Evolutionary conservation across 2,888 invertebrate genomes (phyloP).

Genomic region (Trichacis sp.): DNA sequence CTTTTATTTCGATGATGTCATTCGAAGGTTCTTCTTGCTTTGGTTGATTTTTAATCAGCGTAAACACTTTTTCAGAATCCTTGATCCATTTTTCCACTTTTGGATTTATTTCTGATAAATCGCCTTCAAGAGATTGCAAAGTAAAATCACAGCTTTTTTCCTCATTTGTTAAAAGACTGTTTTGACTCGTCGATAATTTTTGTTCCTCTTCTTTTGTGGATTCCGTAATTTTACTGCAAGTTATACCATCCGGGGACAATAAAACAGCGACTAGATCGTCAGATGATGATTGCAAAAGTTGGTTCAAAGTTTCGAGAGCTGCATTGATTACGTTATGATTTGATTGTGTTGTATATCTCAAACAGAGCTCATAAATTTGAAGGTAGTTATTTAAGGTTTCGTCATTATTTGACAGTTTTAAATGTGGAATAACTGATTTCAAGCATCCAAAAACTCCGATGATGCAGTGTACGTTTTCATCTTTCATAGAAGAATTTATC

Average conservation of each 20-base stretch:
- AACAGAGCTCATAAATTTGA: slow-evolving; percentile 83
- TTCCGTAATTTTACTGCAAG: slow-evolving; percentile 56
- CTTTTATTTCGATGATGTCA: slow-evolving; percentile 50
- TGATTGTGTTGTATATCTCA: slow-evolving; percentile 76
- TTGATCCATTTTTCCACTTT: slow-evolving; percentile 60
- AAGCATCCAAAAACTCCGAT: slow-evolving; percentile 78
- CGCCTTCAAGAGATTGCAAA: slow-evolving; percentile 53
- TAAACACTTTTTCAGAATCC: slow-evolving; percentile 44
- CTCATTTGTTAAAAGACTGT: slow-evolving; percentile 53
- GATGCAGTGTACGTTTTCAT: slow-evolving; percentile 67
- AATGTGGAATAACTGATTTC: slow-evolving; percentile 74
- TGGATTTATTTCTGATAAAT: slow-evolving; percentile 51
- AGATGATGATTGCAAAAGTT: slow-evolving; percentile 71
- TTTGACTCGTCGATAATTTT: slow-evolving; percentile 47
- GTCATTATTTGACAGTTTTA: slow-evolving; percentile 51
- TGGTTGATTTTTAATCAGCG: slow-evolving; percentile 34
- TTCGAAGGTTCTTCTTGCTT: slow-evolving; percentile 31
- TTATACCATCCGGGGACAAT: slow-evolving; percentile 68
- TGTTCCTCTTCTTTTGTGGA: slow-evolving; percentile 32
- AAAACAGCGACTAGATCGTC: slow-evolving; percentile 67
- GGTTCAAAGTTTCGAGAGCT: slow-evolving; percentile 79
- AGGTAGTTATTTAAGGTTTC: slow-evolving; percentile 58
- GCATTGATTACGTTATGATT: slow-evolving; percentile 93
- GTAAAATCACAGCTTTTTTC: slow-evolving; percentile 49
- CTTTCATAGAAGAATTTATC: slow-evolving; percentile 39